Percentiles rank a stretch among this genome's conserved stretches.
These are phyloP conservation scores for Hemithea aestivaria DNA, from an alignment of 2,888 invertebrate species.

Conservation along the genomic window DNA sequence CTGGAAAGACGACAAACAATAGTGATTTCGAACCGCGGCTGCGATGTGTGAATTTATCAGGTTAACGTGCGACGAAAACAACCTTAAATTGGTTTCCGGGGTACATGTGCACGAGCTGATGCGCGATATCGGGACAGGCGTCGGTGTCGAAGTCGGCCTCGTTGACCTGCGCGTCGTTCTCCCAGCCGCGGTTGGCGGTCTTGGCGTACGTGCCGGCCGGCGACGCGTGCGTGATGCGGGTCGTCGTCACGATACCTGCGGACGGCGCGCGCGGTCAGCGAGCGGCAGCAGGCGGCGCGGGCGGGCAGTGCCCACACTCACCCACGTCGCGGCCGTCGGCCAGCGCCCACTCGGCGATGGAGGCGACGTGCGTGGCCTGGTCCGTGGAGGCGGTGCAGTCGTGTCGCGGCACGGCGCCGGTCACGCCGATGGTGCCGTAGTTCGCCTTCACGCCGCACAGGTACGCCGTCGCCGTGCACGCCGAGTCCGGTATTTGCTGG, in stretches of 20 bases:
- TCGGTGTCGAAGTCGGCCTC: slow-evolving; percentile 49
- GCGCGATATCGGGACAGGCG: slow-evolving; percentile 84
- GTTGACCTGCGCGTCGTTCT: slow-evolving; percentile 78
- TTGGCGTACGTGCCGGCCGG: slow-evolving; percentile 85
- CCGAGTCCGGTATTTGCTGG: slow-evolving; percentile 84
- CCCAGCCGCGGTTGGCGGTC: slow-evolving; percentile 83
- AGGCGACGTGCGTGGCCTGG: slow-evolving; percentile 14
- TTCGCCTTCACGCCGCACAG: slow-evolving; percentile 83
- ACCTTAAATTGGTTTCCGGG: slow-evolving; percentile 19
- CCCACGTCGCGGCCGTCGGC: slow-evolving; percentile 14
- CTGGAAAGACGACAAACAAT: slow-evolving; percentile 21
- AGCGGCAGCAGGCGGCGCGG: slow-evolving; percentile 80
- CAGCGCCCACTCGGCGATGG: slow-evolving; percentile 14
- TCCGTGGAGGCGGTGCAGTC: slow-evolving; percentile 80
- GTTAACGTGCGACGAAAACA: slow-evolving; percentile 79
- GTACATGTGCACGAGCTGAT: slow-evolving; percentile 74
- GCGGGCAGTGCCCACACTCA: slow-evolving; percentile 67
- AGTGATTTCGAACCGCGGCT: too few species aligned
- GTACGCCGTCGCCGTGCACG: slow-evolving; percentile 84
- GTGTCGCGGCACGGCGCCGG: slow-evolving; percentile 75
- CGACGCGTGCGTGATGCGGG: slow-evolving; percentile 87
- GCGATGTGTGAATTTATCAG: slow-evolving; percentile 28
- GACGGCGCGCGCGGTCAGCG: not conserved
- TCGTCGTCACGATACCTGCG: slow-evolving; percentile 81
- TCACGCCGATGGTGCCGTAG: slow-evolving; percentile 81